Evolutionary conservation across 2,888 invertebrate genomes (phyloP).

Genomic region (Diarsia dahlii): DNA sequence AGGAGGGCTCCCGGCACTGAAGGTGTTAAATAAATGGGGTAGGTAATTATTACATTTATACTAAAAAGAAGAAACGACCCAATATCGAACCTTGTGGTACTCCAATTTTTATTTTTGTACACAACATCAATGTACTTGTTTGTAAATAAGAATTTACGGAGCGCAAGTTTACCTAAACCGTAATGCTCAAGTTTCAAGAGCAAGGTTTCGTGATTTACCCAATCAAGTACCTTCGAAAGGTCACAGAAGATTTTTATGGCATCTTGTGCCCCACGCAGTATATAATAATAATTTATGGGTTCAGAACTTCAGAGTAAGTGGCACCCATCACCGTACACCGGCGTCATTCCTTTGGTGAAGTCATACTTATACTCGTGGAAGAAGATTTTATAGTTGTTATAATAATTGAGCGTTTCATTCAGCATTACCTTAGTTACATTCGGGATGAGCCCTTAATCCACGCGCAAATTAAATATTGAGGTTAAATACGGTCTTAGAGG

Average conservation of each 20-base stretch:
- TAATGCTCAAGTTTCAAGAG: slow-evolving; percentile 3
- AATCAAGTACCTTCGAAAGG: slow-evolving; percentile 1
- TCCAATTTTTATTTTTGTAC: not conserved
- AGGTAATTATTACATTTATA: too few relatives aligned
- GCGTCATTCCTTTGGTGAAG: not conserved
- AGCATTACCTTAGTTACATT: not conserved
- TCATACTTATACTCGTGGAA: not conserved
- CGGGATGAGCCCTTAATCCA: not conserved
- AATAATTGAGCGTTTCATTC: not conserved
- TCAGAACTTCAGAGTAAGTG: not conserved
- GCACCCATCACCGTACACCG: too few relatives aligned
- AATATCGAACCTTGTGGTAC: not conserved
- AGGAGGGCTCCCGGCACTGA: too few relatives aligned
- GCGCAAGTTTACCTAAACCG: slow-evolving; percentile 1
- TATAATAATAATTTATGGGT: not conserved
- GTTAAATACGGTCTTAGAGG: not conserved
- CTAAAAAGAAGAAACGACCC: not conserved
- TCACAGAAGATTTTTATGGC: not conserved
- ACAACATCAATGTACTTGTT: not conserved
- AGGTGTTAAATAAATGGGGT: too few relatives aligned
- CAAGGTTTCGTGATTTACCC: not conserved
- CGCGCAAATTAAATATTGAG: not conserved
- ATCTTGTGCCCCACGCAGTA: not conserved
- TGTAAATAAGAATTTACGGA: not conserved
- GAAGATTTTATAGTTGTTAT: not conserved